These are phyloP conservation scores for Cyclargus thomasi DNA, from an alignment of 1,140 invertebrate species.

Conservation along the genomic window DNA sequence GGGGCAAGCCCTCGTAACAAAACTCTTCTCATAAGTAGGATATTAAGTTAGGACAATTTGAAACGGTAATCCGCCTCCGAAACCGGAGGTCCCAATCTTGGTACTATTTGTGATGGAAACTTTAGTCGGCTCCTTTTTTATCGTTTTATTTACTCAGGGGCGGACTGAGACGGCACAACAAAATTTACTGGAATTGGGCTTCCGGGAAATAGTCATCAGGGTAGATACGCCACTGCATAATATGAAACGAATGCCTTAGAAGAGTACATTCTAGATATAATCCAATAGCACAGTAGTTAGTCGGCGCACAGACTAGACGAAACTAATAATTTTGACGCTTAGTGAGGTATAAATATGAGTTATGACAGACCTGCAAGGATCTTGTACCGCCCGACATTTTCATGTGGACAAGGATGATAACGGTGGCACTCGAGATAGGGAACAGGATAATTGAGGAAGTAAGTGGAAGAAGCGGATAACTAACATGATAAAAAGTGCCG, in stretches of 20 bases:
- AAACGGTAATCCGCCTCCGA: no score
- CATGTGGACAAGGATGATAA: no score
- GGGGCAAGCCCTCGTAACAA: background rate
- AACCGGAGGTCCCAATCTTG: no score
- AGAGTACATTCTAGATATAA: background rate
- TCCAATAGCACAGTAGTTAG: background rate
- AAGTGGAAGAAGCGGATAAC: no score
- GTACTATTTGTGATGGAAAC: no score
- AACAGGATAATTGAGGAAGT: no score
- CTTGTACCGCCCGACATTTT: no score
- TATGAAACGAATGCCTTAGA: background rate
- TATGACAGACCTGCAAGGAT: no score
- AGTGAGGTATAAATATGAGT: background rate
- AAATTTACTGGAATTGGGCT: background rate
- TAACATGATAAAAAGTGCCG: no score
- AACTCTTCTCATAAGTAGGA: background rate
- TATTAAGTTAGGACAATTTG: background rate
- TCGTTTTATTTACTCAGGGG: no score
- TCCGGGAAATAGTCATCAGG: background rate
- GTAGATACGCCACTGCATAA: background rate
- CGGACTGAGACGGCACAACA: background rate
- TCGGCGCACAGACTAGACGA: constrained; percentile 4
- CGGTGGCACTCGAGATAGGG: no score
- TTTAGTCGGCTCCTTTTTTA: no score
- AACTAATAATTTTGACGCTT: background rate